Evolutionary conservation across 2,797 vertebrate genomes (phyloP), one percentile per base, ranked within the genome.

Genomic region (Gadopsis marmoratus): DNA sequence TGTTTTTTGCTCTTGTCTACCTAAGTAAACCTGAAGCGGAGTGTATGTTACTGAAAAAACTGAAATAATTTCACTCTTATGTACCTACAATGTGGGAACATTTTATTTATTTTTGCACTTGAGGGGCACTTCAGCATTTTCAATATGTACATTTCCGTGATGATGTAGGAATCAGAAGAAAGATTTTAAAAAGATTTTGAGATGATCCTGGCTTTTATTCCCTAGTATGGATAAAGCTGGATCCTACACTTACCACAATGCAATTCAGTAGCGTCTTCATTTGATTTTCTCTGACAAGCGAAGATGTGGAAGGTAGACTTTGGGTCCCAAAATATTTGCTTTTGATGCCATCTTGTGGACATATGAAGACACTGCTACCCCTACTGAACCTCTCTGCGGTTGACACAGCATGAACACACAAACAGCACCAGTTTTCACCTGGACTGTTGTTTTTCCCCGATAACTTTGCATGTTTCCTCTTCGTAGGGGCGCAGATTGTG

Each of bases 401-500:
- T 0, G 41, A 43, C 6, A 17, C 43, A n/a, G 45, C 11, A n/a
- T 17, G 14, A 45, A 23, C 35, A 58, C 23, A 43, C 2, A 31
- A 1, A 31, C 54, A 17, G 21, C 47, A n/a, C 31, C n/a, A 37
- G 4, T 71, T 26, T 26, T 26, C 16, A 51, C 21, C 5, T 47
- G 7, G 17, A 10, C 7, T 21, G 10, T 58, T 2, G 5, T 58
- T 58, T 58, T 35, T 21, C 17, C 1, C 47, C 21, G 19, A 21
- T 48, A 8, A 19, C 2, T 17, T 23, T 56, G 39, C n/a, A 1
- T n/a, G 16, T 35, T 56, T 43, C 26, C 45, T 39, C 16, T 43
- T 7, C 7, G 5, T 8, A 99, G 98, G 98, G 55, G 98, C 98
- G 26, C 92, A 97, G 48, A 96, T 99, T 39, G 91, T 99, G 29